These are phyloP conservation scores for Eulemur rubriventer DNA, from an alignment of 2,797 vertebrate species.

Conservation along the genomic window DNA sequence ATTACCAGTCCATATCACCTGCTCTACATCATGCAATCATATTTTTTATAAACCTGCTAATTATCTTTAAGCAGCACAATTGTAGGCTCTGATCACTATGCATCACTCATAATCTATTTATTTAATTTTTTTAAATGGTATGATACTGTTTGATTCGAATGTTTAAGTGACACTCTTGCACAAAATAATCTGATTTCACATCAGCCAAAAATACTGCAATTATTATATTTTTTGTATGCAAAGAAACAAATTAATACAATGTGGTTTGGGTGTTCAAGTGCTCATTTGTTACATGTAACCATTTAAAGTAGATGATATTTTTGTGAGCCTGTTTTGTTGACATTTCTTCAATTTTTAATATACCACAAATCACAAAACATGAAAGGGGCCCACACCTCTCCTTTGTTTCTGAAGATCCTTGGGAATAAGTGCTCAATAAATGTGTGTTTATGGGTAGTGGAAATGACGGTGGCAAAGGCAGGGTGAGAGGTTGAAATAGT, in stretches of 20 bases:
- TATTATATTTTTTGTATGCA: background rate
- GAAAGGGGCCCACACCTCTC: background rate
- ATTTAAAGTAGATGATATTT: conserved; percentile 3
- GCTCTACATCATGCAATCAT: background rate
- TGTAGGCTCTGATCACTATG: too few relatives aligned
- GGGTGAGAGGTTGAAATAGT: background rate
- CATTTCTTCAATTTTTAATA: background rate
- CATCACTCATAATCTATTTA: background rate
- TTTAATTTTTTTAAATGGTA: background rate
- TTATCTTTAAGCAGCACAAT: background rate
- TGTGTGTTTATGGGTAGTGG: background rate
- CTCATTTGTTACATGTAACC: background rate
- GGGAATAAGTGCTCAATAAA: background rate
- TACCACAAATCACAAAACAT: background rate
- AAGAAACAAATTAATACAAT: background rate
- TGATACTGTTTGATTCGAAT: background rate
- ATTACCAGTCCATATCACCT: background rate
- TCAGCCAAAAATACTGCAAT: background rate
- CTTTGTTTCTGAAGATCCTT: background rate
- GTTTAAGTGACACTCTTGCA: background rate
- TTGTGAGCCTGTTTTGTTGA: background rate
- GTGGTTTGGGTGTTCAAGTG: background rate
- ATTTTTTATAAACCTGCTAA: background rate
- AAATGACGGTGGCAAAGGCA: background rate
- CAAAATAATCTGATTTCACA: background rate